Conservation (phyloP, 1,140 invertebrate species). For the Drosophila repletoides region DNA sequence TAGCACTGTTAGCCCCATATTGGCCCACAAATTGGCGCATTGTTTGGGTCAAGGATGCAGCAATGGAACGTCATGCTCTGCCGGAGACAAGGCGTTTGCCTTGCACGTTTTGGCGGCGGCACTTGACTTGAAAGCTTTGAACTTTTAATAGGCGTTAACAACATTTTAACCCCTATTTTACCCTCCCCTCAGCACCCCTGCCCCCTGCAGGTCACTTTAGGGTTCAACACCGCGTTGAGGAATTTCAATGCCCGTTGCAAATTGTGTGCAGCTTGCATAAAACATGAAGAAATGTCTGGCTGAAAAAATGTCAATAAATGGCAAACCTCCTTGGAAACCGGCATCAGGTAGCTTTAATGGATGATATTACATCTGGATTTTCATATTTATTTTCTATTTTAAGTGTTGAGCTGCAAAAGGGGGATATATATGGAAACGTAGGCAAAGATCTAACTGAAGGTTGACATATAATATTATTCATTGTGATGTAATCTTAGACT, state of each 20-base stretch:
- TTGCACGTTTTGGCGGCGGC: constrained; percentile 22
- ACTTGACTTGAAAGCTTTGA: constrained; percentile 57
- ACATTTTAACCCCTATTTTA: background rate
- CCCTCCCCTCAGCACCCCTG: too few relatives aligned
- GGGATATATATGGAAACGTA: too few relatives aligned
- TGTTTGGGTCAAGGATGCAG: constrained; percentile 70
- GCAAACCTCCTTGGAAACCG: background rate
- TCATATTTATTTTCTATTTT: too few relatives aligned
- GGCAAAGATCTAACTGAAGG: too few relatives aligned
- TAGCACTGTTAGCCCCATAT: constrained; percentile 4
- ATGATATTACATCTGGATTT: background rate
- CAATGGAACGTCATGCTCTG: constrained; percentile 40
- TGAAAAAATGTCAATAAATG: constrained; percentile 39
- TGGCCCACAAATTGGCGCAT: constrained; percentile 56
- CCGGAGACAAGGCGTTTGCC: background rate
- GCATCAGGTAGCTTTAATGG: background rate
- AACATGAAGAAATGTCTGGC: constrained; percentile 59
- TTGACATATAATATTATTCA: too few relatives aligned
- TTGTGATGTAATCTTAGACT: too few relatives aligned
- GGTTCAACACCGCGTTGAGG: constrained; percentile 27
- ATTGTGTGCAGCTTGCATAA: constrained; percentile 56
- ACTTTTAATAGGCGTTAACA: constrained; percentile 49
- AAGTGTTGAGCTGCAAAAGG: too few relatives aligned
- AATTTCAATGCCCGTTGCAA: constrained; percentile 43
- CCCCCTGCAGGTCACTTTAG: constrained; percentile 15